These are phyloP conservation scores for Phymastichus coffea DNA, from an alignment of 1,140 invertebrate genomes.

Conservation along the genomic window DNA sequence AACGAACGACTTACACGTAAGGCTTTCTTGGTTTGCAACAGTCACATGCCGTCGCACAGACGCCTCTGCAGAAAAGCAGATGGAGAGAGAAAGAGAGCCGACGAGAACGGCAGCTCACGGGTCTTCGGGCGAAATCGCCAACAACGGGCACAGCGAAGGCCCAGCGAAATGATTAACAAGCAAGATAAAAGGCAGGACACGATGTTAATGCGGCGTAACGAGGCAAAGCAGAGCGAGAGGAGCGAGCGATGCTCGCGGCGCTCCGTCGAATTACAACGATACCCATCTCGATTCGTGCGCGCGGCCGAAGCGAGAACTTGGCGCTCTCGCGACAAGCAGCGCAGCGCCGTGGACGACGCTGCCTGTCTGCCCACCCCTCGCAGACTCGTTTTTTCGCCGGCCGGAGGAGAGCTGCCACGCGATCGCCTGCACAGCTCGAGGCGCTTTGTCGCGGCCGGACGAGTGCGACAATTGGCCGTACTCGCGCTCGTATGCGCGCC, in stretches of 20 bases:
- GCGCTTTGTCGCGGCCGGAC: too few species aligned
- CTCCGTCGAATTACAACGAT: conserved; percentile 32
- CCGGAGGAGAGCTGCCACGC: too few species aligned
- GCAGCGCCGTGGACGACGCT: conserved; percentile 7
- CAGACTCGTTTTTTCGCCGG: too few species aligned
- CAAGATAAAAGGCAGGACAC: conserved; percentile 40
- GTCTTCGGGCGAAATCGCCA: background rate
- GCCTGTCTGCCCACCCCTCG: too few species aligned
- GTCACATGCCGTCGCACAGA: background rate
- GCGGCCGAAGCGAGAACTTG: too few species aligned
- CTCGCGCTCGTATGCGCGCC: background rate
- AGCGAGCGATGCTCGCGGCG: conserved; percentile 4
- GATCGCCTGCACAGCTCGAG: too few species aligned
- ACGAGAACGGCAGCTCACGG: background rate
- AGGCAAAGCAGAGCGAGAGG: conserved; percentile 16
- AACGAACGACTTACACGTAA: too few species aligned
- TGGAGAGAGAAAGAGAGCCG: background rate
- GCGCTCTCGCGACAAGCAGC: conserved; percentile 14
- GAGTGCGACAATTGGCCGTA: too few species aligned
- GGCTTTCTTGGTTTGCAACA: too few species aligned
- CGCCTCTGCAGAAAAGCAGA: background rate
- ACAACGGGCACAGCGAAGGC: conserved; percentile 13
- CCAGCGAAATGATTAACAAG: conserved; percentile 42
- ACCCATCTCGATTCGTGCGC: conserved; percentile 23
- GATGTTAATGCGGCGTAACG: conserved; percentile 42